Evolutionary conservation across 2,888 invertebrate genomes (phyloP).

Genomic region (Venusia cambrica): DNA sequence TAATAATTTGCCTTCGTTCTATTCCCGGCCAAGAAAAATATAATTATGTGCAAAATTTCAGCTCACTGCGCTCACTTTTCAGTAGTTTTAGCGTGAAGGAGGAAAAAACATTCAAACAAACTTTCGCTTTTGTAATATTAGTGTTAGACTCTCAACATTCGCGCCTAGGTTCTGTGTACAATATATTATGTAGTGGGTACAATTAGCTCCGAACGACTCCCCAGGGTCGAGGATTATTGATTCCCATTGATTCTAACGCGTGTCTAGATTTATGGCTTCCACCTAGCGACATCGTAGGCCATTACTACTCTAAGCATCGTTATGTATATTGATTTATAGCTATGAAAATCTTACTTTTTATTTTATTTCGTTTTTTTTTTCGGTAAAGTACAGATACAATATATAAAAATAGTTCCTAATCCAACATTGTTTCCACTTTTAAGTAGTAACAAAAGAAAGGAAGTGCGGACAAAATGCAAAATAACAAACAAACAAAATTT

Average conservation of each 20-base stretch:
- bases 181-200: slow-evolving; percentile 35
- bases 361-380: slow-evolving; percentile 1
- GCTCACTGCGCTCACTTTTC: too few relatives aligned
- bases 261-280: slow-evolving; percentile 62
- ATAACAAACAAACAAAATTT: too few relatives aligned
- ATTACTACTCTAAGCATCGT: slow-evolving; percentile 31
- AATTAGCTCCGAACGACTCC: slow-evolving; percentile 55
- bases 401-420: too few relatives aligned
- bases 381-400: too few relatives aligned
- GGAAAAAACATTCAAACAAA: background rate
- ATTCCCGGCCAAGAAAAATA: too few relatives aligned
- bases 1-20: too few relatives aligned
- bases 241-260: slow-evolving; percentile 75
- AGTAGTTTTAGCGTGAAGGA: background rate
- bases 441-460: too few relatives aligned
- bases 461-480: too few relatives aligned
- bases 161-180: slow-evolving; percentile 27
- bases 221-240: slow-evolving; percentile 63
- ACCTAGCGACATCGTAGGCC: slow-evolving; percentile 41
- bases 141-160: slow-evolving; percentile 17
- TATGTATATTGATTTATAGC: slow-evolving; percentile 18
- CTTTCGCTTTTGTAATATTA: background rate
- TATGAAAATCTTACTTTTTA: slow-evolving; percentile 11
- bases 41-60: too few relatives aligned
- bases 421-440: too few relatives aligned